Evolutionary conservation across 2,797 vertebrate genomes (phyloP).

Genomic region (Lithobates pipiens): DNA sequence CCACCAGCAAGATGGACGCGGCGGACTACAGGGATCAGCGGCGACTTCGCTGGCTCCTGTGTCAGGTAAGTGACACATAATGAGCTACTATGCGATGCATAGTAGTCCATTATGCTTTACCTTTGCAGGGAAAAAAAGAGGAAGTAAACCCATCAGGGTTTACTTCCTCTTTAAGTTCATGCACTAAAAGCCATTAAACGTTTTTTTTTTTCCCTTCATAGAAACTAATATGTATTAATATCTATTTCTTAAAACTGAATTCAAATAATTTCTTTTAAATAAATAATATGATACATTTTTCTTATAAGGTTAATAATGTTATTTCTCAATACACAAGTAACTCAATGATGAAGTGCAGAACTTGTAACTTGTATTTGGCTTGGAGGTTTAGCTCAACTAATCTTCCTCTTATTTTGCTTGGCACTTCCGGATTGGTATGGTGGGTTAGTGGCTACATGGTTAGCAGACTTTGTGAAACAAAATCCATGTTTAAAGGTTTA

Average conservation of each 20-base stretch:
- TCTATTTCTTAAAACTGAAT: neutral
- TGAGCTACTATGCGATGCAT: no score
- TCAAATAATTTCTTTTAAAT: neutral
- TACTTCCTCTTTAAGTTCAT: no score
- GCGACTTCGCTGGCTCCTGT: no score
- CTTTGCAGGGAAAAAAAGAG: no score
- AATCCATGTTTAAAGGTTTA: constrained; percentile 73
- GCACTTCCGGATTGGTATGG: constrained; percentile 65
- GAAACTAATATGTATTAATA: no score
- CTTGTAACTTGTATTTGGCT: constrained; percentile 69
- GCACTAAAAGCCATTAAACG: no score
- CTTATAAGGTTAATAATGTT: constrained; percentile 56
- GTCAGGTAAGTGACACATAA: no score
- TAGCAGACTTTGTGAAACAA: constrained; percentile 74
- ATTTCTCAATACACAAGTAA: constrained; percentile 68
- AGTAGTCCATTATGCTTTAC: no score
- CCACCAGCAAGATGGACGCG: no score
- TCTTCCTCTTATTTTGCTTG: constrained; percentile 75
- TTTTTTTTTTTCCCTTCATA: no score
- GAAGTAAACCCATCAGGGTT: no score
- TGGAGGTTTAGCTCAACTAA: constrained; percentile 69
- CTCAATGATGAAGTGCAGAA: constrained; percentile 67
- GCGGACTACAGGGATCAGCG: no score
- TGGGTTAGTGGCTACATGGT: constrained; percentile 69
- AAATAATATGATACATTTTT: neutral